Conservation (phyloP, 2,113 vertebrate species). For the Andinoacara biseriatus region DNA sequence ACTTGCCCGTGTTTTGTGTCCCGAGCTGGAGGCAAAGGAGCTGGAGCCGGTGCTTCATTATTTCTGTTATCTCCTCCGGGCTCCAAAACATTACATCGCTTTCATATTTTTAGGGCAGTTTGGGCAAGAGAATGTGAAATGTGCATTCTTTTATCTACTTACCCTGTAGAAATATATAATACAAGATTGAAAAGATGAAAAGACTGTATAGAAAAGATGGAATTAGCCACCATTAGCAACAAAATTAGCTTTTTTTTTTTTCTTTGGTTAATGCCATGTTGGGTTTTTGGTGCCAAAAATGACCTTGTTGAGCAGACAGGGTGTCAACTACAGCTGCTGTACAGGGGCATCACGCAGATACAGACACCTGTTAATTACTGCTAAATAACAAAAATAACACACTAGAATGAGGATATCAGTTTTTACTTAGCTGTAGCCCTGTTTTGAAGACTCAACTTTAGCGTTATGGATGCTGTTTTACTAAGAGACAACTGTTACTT, state of each 20-base stretch:
- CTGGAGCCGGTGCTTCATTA: not conserved
- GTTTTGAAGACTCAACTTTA: too few species aligned
- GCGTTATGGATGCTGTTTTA: not conserved
- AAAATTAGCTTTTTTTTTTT: not conserved
- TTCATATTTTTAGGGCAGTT: not conserved
- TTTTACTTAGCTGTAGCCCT: not conserved
- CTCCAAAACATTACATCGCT: not conserved
- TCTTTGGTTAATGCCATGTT: not conserved
- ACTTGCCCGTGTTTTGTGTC: constrained; percentile 17
- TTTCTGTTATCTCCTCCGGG: not conserved
- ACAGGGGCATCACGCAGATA: not conserved
- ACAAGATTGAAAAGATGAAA: not conserved
- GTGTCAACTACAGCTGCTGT: not conserved
- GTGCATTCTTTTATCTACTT: not conserved
- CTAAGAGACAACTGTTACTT: not conserved
- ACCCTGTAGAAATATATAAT: not conserved
- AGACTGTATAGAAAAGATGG: not conserved
- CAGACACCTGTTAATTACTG: not conserved
- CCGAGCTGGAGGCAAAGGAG: not conserved
- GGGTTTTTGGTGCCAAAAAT: not conserved
- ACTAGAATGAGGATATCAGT: not conserved
- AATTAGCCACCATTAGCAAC: not conserved
- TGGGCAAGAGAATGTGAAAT: not conserved
- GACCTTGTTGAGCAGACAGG: not conserved
- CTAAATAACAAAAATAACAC: not conserved